Evolutionary conservation across 2,888 invertebrate species (phyloP), one percentile per base, ranked within the genome.

Genomic region (Girardia tigrina): DNA sequence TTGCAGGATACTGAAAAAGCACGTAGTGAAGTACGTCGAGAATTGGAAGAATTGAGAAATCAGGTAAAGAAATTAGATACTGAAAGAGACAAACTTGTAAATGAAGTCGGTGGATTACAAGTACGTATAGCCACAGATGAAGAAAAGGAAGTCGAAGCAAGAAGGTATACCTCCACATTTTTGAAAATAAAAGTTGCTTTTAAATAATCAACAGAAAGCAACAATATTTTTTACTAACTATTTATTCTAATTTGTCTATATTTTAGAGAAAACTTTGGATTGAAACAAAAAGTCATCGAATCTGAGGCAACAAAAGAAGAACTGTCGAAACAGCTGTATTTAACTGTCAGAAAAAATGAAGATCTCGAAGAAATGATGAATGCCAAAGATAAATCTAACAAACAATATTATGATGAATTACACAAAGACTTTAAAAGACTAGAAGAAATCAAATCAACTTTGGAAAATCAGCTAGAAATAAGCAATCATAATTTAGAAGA

Each of bases 241-340:
- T 36, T 36, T 36, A 36, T 36, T n/a, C n/a, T n/a, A n/a, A n/a
- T 36, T 36, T 36, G 16, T 36, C 23, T 42, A 8, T 42, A 42
- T 26, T 74, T 23, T 69, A 74, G 74, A 4, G 82, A 83, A 72
- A 82, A 81, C 26, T 83, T 84, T 77, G 82, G 82, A 42, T 81
- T 85, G 71, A 85, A 84, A 79, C 85, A 85, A 79, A 79, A 89
- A 88, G 86, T 90, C 77, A 88, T 90, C 0, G 93, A 94, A 82
- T 86, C 92, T 74, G 93, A 94, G 80, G 89, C 90, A 1, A 88
- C 89, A 82, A 85, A 92, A 79, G 90, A 89, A 77, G 89, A 90
- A 56, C 89, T 91, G 0, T 87, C 92, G 0, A 90, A 91, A 79
- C 94, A 94, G 81, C 85, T 94, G 73, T 88, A 88, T 71, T 88